Base-by-base conservation (phyloP, 2,113 vertebrate genomes). In the Mesocricetus auratus region DNA sequence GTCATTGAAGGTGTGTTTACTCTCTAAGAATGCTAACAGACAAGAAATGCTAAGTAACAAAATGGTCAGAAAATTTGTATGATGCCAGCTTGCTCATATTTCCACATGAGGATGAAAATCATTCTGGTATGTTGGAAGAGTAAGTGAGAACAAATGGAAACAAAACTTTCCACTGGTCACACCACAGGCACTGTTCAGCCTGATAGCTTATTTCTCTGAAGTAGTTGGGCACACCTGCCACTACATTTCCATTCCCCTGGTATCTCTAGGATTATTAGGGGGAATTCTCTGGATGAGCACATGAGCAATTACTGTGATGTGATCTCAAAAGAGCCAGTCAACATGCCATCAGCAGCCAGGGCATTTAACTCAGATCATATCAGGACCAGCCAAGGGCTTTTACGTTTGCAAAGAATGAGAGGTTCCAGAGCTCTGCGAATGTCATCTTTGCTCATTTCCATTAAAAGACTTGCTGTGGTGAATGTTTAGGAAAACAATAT, bases 401-500 rank as follows among this genome's bases (percentile, higher is more conserved):
- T 29, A 39, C 85, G 50, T 21, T 74, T 89, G 5, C 33, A 39
- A 26, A 69, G 42, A 26, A 11, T 83, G 58, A 93, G 75, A 45
- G 10, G 5, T 73, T 93, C 56, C 60, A 83, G 64, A 69, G 71
- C 47, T 94, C 77, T 53, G 24, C 42, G 58, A 66, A 78, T 96
- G 24, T 10, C 47, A n/a, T 47, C 24, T 62, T 87, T 95, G 60
- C 90, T 94, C 77, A 82, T 94, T 96, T 95, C 87, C 83, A 79
- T 19, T n/a, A 64, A 88, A 91, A 58, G 86, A 53, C 82, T 91
- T 47, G 74, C 81, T 87, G 69, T 88, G 75, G 78, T 89, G 79
- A 95, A 93, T 94, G 94, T 95, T 97, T 93, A 96, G 93, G 91
- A 91, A 98, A 96, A 96, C 93, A 97, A 92, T 97, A 95, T 88